phyloP scores from a whole-genome alignment of 2,113 vertebrate genomes.

The Todiramphus chloris region DNA sequence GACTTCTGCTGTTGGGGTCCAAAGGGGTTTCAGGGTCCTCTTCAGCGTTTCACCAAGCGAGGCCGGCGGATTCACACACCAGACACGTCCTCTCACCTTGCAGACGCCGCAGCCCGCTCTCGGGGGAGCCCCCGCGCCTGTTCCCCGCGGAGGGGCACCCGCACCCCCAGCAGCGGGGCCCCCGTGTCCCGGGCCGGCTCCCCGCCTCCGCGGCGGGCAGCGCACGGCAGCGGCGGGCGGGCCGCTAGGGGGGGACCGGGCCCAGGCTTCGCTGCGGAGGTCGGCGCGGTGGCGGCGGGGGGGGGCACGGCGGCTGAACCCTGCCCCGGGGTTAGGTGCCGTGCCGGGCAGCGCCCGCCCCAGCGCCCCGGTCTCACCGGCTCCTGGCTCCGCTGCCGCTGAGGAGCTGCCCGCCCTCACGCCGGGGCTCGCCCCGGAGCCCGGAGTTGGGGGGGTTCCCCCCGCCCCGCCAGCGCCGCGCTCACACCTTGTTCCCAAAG shows the following conservation, averaged over 20 bases:
- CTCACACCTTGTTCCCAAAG: neutral
- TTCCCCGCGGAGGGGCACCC: neutral
- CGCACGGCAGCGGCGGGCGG: neutral
- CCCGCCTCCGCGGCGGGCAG: neutral
- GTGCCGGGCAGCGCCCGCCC: neutral
- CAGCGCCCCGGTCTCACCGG: neutral
- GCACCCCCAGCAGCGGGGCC: no score
- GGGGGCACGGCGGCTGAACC: neutral
- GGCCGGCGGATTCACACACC: neutral
- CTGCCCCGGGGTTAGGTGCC: neutral
- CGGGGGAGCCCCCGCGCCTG: no score
- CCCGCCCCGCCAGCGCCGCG: neutral
- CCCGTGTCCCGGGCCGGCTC: neutral
- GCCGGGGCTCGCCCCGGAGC: neutral
- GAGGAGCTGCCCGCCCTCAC: neutral
- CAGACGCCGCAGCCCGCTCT: neutral
- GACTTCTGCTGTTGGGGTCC: neutral
- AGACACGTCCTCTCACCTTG: accelerated
- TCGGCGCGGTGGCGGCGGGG: neutral
- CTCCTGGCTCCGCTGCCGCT: neutral
- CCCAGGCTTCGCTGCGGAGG: neutral
- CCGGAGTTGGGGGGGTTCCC: no score
- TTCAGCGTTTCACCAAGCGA: no score
- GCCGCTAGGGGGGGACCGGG: neutral
- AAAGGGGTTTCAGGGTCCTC: no score